Evolutionary conservation across 2,797 vertebrate genomes (phyloP), one percentile per base, ranked within the genome.

Genomic region (Anas flavirostris): DNA sequence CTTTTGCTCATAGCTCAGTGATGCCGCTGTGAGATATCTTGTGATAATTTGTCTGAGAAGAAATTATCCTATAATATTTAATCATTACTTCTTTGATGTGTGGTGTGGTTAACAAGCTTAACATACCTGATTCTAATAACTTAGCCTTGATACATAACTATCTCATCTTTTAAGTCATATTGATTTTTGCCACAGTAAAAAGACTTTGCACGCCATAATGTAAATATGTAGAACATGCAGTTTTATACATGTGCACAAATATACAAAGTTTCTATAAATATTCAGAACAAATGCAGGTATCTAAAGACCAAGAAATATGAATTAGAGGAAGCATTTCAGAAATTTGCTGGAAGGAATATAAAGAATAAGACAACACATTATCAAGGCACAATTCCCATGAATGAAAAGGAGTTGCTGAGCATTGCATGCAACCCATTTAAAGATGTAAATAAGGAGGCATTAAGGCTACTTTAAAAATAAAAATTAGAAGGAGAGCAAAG

Each of bases 11-110:
- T 50, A 92, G 48, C 44, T 77, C 83, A 88, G 81, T 92, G 90
- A 80, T 93, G 64, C n/a, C 2, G 1, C 75, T 88, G 84, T 64
- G 60, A 95, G 88, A 88, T 86, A 85, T 55, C 76, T 89, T 81
- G 63, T 69, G 64, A 83, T 89, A 86, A 93, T 88, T 95, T 94
- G 70, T 95, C 92, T 96, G 93, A 63, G 90, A 96, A 95, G 76
- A 50, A 97, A 87, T 84, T 93, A 68, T 21, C 37, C 53, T 96
- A 12, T 75, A 96, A 94, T 70, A 92, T 75, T 82, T 86, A 93
- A 94, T 96, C 85, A 94, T 95, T 93, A 55, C 28, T 94, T 80
- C 90, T 97, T 98, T 97, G 97, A 96, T 97, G 82, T 97, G 72
- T 94, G 76, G 17, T 94, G 78, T 90, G 93, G 79, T 91, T 95